Conservation (phyloP, 2,797 vertebrate species). For the Aplochiton taeniatus region DNA sequence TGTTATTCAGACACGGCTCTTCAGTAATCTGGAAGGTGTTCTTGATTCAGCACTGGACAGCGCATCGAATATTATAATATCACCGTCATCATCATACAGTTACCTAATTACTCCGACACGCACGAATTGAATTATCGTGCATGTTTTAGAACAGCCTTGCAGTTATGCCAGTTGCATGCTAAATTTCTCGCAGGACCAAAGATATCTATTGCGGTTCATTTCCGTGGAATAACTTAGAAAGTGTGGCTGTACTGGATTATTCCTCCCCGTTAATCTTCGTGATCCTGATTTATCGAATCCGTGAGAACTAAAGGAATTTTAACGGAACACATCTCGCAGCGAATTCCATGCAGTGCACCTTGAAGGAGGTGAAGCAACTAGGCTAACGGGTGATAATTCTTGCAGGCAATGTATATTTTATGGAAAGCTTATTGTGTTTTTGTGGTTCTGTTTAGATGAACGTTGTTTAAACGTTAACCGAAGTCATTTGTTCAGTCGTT, state of each 20-base stretch:
- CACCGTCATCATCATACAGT: constrained; percentile 50
- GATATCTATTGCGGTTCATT: constrained; percentile 41
- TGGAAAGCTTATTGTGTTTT: constrained; percentile 53
- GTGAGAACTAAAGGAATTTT: constrained; percentile 57
- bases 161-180: constrained; percentile 63
- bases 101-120: constrained; percentile 70
- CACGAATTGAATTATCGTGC: constrained; percentile 56
- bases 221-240: constrained; percentile 66
- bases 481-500: too few species aligned
- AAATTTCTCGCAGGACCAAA: constrained; percentile 37
- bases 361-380: constrained; percentile 45
- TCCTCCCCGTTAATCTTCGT: constrained; percentile 61
- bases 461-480: too few species aligned
- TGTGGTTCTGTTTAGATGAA: too few species aligned
- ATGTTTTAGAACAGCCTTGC: constrained; percentile 46
- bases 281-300: constrained; percentile 62
- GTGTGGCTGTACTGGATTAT: constrained; percentile 61
- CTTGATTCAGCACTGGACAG: constrained; percentile 59
- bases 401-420: constrained; percentile 54
- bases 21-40: neutral
- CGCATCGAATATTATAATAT: constrained; percentile 46
- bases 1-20: neutral
- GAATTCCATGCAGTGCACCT: constrained; percentile 36
- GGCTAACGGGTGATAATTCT: constrained; percentile 46
- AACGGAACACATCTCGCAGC: constrained; percentile 22